phyloP scores from a whole-genome alignment of 2,797 vertebrate genomes.

The Hephaestus fuliginosus region DNA sequence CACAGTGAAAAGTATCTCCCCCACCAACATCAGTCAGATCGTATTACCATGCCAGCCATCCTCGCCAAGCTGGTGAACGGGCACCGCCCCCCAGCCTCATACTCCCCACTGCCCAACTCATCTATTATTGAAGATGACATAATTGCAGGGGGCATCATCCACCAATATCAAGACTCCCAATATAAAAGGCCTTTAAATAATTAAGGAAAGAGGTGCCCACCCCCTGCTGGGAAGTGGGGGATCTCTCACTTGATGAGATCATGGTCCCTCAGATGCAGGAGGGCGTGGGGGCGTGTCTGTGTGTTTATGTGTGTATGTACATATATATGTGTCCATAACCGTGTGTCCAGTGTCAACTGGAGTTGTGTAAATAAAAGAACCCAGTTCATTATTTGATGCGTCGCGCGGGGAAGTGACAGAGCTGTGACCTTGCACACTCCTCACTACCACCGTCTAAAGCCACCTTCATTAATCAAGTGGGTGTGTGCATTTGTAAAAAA shows the following conservation, averaged over 20 bases:
- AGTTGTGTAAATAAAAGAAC: constrained; percentile 47
- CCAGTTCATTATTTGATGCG: constrained; percentile 61
- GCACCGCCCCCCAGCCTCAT: constrained; percentile 22
- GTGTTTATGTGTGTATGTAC: constrained; percentile 7
- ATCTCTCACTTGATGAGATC: constrained; percentile 76
- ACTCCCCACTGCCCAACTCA: constrained; percentile 53
- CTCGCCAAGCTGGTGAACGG: constrained; percentile 48
- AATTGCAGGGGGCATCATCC: constrained; percentile 65
- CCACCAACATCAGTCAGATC: constrained; percentile 42
- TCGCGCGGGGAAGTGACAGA: constrained; percentile 35
- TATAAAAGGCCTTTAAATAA: constrained; percentile 78
- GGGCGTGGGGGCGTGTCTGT: constrained; percentile 30
- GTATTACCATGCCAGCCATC: constrained; percentile 64
- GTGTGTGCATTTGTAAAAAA: constrained; percentile 16
- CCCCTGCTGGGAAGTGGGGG: constrained; percentile 26
- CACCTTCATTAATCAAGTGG: constrained; percentile 72
- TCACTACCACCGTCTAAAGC: constrained; percentile 37
- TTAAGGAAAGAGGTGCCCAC: constrained; percentile 70
- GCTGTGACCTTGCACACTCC: constrained; percentile 34
- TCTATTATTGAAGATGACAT: constrained; percentile 80
- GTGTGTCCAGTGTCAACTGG: constrained; percentile 28
- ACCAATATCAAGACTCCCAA: constrained; percentile 70
- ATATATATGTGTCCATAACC: background rate
- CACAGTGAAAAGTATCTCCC: constrained; percentile 24
- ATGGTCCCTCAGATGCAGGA: constrained; percentile 60